phyloP scores from a whole-genome alignment of 2,888 invertebrate genomes.

The Plemyria rubiginata region DNA sequence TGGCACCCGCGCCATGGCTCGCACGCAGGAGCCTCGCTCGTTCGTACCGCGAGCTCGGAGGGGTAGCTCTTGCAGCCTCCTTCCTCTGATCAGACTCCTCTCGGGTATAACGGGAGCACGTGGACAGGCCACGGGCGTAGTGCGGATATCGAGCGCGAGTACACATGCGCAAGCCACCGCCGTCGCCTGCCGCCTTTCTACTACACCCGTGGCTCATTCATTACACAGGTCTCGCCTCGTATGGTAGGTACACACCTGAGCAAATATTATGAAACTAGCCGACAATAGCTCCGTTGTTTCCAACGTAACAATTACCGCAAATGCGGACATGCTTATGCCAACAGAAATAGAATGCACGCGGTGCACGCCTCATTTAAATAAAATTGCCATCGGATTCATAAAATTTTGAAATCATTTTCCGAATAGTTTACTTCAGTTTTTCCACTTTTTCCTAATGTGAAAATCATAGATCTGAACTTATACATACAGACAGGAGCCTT shows the following conservation, averaged over 20 bases:
- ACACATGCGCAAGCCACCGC: constrained; percentile 73
- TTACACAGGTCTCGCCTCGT: constrained; percentile 62
- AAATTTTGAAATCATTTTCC: not conserved
- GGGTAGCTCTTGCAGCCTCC: constrained; percentile 65
- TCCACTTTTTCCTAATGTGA: not conserved
- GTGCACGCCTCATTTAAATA: constrained; percentile 4
- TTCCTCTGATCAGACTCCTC: constrained; percentile 59
- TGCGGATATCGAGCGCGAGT: constrained; percentile 79
- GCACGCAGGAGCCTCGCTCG: constrained; percentile 41
- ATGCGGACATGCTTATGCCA: constrained; percentile 19
- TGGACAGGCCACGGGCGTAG: constrained; percentile 63
- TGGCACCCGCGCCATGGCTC: constrained; percentile 45
- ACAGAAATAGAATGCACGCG: constrained; percentile 18
- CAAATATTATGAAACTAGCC: constrained; percentile 74
- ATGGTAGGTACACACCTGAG: constrained; percentile 73
- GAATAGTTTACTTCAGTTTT: too few species aligned
- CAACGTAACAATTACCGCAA: constrained; percentile 58
- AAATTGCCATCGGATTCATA: constrained; percentile 6
- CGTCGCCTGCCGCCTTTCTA: constrained; percentile 40
- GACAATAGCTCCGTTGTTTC: constrained; percentile 71
- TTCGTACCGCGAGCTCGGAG: constrained; percentile 20
- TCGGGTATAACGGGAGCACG: constrained; percentile 59
- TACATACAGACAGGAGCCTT: too few species aligned
- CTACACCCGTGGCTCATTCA: constrained; percentile 61
- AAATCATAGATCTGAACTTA: too few species aligned